Evolutionary conservation across 1,140 invertebrate species (phyloP).

Genomic region (Papilio helenus): DNA sequence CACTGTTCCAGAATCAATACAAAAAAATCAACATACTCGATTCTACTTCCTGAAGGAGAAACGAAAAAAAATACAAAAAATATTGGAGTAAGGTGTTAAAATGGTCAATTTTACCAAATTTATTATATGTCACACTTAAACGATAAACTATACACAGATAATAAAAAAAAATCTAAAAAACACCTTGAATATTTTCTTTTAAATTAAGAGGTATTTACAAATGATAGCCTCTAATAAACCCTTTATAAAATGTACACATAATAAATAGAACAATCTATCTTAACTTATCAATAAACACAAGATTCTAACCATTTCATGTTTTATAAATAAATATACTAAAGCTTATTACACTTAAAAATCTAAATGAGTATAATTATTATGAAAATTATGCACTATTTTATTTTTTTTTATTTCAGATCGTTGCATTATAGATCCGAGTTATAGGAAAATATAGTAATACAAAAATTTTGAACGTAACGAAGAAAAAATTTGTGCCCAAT

Average conservation of each 20-base stretch:
- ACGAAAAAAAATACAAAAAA: background rate
- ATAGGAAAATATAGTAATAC: conserved; percentile 33
- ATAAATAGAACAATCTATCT: conserved; percentile 71
- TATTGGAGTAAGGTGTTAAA: background rate
- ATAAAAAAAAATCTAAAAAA: conserved; percentile 42
- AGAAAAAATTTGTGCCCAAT: conserved; percentile 26
- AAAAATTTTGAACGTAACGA: conserved; percentile 26
- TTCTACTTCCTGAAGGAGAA: conserved; percentile 1
- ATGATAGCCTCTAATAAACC: conserved; percentile 72
- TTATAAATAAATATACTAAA: conserved; percentile 75
- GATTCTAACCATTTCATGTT: conserved; percentile 46
- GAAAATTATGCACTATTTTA: conserved; percentile 65
- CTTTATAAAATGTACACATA: conserved; percentile 69
- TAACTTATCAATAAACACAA: conserved; percentile 59
- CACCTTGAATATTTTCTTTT: conserved; percentile 47
- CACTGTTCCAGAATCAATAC: conserved; percentile 50
- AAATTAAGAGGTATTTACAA: conserved; percentile 75
- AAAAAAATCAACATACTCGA: conserved; percentile 34
- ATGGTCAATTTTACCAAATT: background rate
- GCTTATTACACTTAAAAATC: conserved; percentile 62
- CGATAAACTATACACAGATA: conserved; percentile 1
- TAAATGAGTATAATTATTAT: conserved; percentile 79
- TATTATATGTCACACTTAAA: conserved; percentile 22
- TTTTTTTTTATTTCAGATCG: conserved; percentile 52
- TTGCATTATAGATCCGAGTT: conserved; percentile 37